phyloP scores from a whole-genome alignment of 2,888 invertebrate species.

The Apotomis capreana region DNA sequence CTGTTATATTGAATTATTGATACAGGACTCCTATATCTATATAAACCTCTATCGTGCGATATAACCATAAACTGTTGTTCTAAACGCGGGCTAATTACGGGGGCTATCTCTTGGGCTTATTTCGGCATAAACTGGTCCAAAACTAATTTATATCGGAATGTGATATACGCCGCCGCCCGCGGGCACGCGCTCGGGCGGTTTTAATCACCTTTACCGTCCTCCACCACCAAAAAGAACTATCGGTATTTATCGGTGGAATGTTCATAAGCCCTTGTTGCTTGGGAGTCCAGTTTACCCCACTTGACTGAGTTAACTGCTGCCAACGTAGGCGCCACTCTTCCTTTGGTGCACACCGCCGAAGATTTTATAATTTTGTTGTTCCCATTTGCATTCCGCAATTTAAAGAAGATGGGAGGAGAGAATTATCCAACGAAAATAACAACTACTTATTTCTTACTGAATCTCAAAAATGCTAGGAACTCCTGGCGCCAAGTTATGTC shows the following conservation, averaged over 20 bases:
- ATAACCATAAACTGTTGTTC: constrained; percentile 51
- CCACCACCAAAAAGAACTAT: constrained; percentile 49
- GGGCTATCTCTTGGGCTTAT: constrained; percentile 60
- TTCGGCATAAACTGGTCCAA: constrained; percentile 75
- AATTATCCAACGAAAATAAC: neutral
- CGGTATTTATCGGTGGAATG: neutral
- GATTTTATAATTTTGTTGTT: constrained; percentile 22
- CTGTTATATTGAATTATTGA: too few relatives aligned
- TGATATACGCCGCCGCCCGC: constrained; percentile 74
- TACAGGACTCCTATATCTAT: neutral
- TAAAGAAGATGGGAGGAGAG: neutral
- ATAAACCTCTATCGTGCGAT: constrained; percentile 1
- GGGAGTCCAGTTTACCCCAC: constrained; percentile 21
- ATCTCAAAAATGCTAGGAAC: too few relatives aligned
- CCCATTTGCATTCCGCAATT: constrained; percentile 21
- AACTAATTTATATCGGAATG: constrained; percentile 83
- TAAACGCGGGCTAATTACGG: constrained; percentile 64
- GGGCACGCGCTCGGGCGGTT: constrained; percentile 72
- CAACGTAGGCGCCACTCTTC: constrained; percentile 22
- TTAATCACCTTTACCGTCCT: constrained; percentile 75
- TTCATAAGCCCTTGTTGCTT: constrained; percentile 8
- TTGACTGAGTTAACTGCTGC: constrained; percentile 30
- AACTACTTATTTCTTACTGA: neutral
- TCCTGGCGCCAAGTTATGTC: too few relatives aligned
- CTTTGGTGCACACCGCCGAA: constrained; percentile 22